Evolutionary conservation across 2,113 vertebrate species (phyloP), one percentile per base, ranked within the genome.

Genomic region (Lagopus muta): DNA sequence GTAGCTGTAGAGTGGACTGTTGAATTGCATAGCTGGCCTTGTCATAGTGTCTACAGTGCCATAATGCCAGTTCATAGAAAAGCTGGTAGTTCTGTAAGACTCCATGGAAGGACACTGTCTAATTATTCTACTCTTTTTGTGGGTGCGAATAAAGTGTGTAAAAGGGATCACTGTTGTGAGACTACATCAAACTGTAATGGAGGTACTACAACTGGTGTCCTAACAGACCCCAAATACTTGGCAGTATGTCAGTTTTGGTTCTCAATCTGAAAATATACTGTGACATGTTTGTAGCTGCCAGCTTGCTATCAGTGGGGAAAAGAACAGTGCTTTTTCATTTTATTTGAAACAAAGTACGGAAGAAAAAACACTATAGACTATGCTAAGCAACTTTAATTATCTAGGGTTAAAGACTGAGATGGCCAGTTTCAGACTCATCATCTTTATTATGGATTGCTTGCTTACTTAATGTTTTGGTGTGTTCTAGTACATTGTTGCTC

Each of bases 21-120:
- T 89, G 74, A 92, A 57, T 71, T 93, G 94, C 82, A 78, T 88
- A 89, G 84, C 76, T 97, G 91, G 58, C 82, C 92, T 81, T 74
- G 67, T 95, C 81, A 80, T 71, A 91, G 77, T 89, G 92, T 95
- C 95, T 97, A 77, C 92, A 92, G 61, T 82, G 62, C 38, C 67
- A 78, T 92, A 96, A 83, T 94, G 81, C 52, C 38, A 87, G 85
- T 92, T 91, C 52, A 66, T 75, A 82, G 76, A 88, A 82, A 95
- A 95, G 88, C 36, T 57, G 74, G 47, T 88, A 42, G 40, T 94
- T 86, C 76, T 82, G 50, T 92, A 50, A 82, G 20, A 32, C 8
- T 86, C 19, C 11, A 70, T 42, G 95, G 73, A 91, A 82, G 40
- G 32, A 65, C 18, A 84, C 67, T 52, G 89, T 27, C 25, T 69